Base-by-base conservation (phyloP, 2,888 invertebrate species). In the Enchytraeus crypticus region DNA sequence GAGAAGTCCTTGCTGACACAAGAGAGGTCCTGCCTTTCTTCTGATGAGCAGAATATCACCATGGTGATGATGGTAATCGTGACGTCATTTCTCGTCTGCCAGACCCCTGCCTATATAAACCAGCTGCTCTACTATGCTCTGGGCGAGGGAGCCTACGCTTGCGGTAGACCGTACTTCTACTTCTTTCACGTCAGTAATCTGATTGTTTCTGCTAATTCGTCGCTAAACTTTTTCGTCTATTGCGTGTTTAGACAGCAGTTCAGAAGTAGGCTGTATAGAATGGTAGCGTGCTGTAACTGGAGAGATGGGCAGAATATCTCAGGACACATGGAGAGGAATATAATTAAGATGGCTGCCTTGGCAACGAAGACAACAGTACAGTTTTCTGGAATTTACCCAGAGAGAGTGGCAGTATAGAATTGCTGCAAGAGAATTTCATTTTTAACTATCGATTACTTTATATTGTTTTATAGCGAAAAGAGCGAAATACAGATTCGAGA, bases 171-270 rank as follows among this genome's bases (percentile, higher is more conserved):
- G 1, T 69, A 69, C 63, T 69, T 62, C 61, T 68, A 64, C 59
- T 69, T 56, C 65, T 69, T 46, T 61, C 69, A 69, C 57, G 32
- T 64, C 32, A 67, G 67, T 58, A 69, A 69, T 59, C 38, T 69
- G 30, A 43, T 66, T 38, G 59, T 68, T 45, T 63, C 64, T 3
- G 66, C 65, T 32, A 69, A 69, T 62, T 69, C 68, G 18, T 60
- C 65, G n/a, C 57, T 66, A 43, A 69, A 69, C 64, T 69, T 69
- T 51, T 32, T 69, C 56, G 58, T 69, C 55, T 69, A 69, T 59
- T 69, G 64, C 34, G 62, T 65, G 29, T 69, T 69, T 62, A 57
- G 69, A 32, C 59, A 63, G 51, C 69, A 69, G 63, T 69, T 69
- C 57, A 51, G 69, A 5, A 32, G 59, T 27, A 43, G 57, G 3